phyloP scores from a whole-genome alignment of 2,888 invertebrate genomes.

The Drosophila kanekoi region DNA sequence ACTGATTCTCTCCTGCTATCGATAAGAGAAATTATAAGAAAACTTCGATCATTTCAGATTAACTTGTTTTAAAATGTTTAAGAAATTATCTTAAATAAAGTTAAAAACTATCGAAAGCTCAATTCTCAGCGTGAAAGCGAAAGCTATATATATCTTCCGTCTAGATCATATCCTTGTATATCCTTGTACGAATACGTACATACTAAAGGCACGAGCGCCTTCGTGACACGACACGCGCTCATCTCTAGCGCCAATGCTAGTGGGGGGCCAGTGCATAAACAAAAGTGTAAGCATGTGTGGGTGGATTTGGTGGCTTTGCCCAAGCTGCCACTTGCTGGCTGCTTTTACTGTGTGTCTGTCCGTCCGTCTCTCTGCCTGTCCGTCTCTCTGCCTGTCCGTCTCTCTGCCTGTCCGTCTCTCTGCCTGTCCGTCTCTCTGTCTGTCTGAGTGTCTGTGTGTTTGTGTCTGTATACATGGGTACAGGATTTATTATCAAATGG shows the following conservation, averaged over 20 bases:
- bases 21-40: too few species aligned
- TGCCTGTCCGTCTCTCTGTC: too few species aligned
- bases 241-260: constrained; percentile 25
- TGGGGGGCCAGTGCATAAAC: constrained; percentile 63
- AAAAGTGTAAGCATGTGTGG: constrained; percentile 48
- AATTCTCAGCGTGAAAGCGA: too few species aligned
- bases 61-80: too few species aligned
- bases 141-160: too few species aligned
- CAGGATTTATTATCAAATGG: constrained; percentile 78
- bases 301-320: constrained; percentile 27
- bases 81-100: too few species aligned
- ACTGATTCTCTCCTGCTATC: too few species aligned
- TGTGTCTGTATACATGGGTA: constrained; percentile 39
- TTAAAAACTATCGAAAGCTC: too few species aligned
- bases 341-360: constrained; percentile 9
- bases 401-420: background rate
- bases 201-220: too few species aligned
- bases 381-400: background rate
- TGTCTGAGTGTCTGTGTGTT: constrained; percentile 5
- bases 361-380: background rate
- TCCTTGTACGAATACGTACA: too few species aligned
- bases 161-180: too few species aligned
- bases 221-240: constrained; percentile 33
- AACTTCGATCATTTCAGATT: too few species aligned
- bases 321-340: constrained; percentile 37